phyloP scores from a whole-genome alignment of 2,797 vertebrate species.

The Ispidina picta region DNA sequence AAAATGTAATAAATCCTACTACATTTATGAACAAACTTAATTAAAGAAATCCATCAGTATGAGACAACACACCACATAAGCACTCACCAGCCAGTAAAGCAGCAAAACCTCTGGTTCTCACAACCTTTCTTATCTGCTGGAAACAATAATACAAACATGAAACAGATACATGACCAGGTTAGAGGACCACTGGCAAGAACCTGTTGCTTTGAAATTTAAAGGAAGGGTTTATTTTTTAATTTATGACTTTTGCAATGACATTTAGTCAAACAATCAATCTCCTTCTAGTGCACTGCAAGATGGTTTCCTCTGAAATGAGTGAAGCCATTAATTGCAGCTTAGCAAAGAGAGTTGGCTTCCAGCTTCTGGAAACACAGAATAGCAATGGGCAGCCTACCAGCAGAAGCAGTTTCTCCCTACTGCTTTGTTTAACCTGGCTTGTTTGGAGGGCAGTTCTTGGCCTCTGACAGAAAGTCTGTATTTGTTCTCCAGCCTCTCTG shows the following conservation, averaged over 20 bases:
- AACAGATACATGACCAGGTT: background rate
- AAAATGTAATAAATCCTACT: background rate
- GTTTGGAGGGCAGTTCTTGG: background rate
- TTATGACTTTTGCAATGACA: constrained; percentile 65
- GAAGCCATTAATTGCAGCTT: constrained; percentile 26
- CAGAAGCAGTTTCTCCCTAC: background rate
- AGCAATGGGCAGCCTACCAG: background rate
- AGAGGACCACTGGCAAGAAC: background rate
- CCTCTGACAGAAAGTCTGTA: background rate
- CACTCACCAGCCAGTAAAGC: background rate
- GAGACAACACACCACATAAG: background rate
- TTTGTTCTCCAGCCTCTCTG: background rate
- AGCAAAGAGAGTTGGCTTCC: background rate
- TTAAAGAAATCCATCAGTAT: background rate
- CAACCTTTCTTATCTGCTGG: background rate
- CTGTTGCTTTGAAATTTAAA: constrained; percentile 56
- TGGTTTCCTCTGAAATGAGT: constrained; percentile 3
- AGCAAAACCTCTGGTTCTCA: background rate
- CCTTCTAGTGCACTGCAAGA: constrained; percentile 9
- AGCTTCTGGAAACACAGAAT: constrained; percentile 33
- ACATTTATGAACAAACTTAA: background rate
- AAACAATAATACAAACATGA: background rate
- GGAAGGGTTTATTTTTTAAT: background rate
- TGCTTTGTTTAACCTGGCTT: background rate
- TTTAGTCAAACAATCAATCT: constrained; percentile 44